A percentile compares a stretch with the other conserved stretches of the same genome.
Conservation (phyloP, 2,888 invertebrate genomes). For the Morpho helenor region DNA sequence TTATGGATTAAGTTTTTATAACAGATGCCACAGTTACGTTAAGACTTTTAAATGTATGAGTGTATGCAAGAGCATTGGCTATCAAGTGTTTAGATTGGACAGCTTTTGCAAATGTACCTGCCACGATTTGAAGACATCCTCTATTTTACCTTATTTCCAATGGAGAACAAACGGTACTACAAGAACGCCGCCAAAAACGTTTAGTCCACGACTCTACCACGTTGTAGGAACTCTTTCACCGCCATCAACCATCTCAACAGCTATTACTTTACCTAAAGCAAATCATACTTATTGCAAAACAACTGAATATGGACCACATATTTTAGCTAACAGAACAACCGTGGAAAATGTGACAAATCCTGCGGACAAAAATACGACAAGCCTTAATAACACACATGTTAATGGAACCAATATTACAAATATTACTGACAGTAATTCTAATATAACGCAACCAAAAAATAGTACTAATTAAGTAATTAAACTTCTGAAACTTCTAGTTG, state of each 20-base stretch:
- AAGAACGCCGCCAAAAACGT: conserved; percentile 37
- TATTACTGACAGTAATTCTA: neutral
- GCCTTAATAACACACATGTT: neutral
- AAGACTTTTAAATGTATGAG: conserved; percentile 58
- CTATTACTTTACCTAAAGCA: neutral
- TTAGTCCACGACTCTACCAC: conserved; percentile 47
- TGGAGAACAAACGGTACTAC: conserved; percentile 58
- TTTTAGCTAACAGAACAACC: neutral
- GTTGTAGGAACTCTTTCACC: conserved; percentile 51
- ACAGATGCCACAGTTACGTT: conserved; percentile 41
- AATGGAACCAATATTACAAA: neutral
- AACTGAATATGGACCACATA: neutral
- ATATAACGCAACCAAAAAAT: conserved; percentile 1
- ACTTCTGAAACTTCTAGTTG: too few relatives aligned
- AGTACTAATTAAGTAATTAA: neutral
- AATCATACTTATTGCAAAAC: neutral
- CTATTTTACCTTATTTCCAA: conserved; percentile 50
- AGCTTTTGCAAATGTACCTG: conserved; percentile 53
- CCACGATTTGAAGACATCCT: conserved; percentile 49
- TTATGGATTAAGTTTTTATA: conserved; percentile 51
- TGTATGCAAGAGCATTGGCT: conserved; percentile 56
- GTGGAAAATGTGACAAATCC: neutral
- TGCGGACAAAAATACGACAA: neutral
- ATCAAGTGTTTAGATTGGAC: conserved; percentile 48
- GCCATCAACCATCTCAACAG: conserved; percentile 2